Evolutionary conservation across 2,888 invertebrate species (phyloP).

Genomic region (Eucera pruinosa): DNA sequence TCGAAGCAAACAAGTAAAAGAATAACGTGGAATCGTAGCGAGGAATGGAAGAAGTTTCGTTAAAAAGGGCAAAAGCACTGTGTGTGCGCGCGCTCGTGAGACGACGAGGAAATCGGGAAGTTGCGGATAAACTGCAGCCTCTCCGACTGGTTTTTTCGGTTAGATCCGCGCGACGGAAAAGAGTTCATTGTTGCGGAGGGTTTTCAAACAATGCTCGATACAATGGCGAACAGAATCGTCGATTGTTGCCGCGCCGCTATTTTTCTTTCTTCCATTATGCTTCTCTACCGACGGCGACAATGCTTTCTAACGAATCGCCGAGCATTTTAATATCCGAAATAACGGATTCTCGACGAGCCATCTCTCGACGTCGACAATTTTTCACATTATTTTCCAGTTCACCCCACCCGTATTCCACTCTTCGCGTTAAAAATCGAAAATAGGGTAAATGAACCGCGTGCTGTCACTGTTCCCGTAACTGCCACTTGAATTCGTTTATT

Average conservation of each 20-base stretch:
- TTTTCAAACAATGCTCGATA: constrained; percentile 67
- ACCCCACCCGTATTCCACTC: neutral
- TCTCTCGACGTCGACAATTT: constrained; percentile 16
- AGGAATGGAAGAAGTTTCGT: constrained; percentile 6
- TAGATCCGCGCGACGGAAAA: constrained; percentile 48
- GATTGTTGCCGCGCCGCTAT: constrained; percentile 47
- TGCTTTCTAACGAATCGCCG: constrained; percentile 70
- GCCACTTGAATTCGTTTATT: no score
- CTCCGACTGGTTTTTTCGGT: constrained; percentile 23
- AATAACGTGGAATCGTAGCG: neutral
- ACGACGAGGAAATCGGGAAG: constrained; percentile 24
- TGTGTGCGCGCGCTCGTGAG: neutral
- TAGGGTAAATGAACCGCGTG: no score
- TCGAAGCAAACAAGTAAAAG: neutral
- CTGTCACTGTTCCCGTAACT: no score
- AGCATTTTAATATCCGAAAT: constrained; percentile 48
- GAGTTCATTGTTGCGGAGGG: constrained; percentile 67
- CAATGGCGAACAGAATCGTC: constrained; percentile 61
- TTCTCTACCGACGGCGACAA: constrained; percentile 65
- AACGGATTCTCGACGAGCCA: constrained; percentile 46
- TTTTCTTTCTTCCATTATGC: constrained; percentile 41
- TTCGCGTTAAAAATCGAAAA: no score
- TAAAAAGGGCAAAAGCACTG: neutral
- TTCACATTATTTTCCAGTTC: constrained; percentile 2
- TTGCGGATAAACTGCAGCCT: constrained; percentile 1